Percentiles rank a stretch among this genome's conserved stretches.
Evolutionary conservation across 1,140 invertebrate species (phyloP).

Genomic region (Brachionus rotundiformis): DNA sequence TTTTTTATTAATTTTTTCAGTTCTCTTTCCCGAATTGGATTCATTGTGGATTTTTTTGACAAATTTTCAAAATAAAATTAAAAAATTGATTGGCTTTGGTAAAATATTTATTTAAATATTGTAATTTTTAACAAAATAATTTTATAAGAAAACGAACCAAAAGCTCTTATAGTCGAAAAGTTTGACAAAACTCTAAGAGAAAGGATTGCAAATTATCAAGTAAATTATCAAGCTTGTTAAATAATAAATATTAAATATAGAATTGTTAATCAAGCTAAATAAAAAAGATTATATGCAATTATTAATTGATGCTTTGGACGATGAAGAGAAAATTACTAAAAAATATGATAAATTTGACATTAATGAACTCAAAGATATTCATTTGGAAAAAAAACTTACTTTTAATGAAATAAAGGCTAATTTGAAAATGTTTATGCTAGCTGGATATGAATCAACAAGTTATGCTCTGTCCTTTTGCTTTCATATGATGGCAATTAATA

Average conservation of each 20-base stretch:
- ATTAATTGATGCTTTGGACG: not conserved
- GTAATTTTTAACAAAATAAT: not conserved
- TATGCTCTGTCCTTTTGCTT: conserved; percentile 64
- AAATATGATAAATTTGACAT: not conserved
- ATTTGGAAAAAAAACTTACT: not conserved
- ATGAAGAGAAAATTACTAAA: not conserved
- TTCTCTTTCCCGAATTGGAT: conserved; percentile 16
- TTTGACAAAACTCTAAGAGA: conserved; percentile 9
- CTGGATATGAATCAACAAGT: conserved; percentile 65
- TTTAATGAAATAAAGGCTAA: conserved; percentile 58
- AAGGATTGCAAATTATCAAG: not conserved
- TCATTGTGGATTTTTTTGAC: not conserved
- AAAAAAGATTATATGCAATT: conserved; percentile 24
- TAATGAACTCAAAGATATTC: not conserved
- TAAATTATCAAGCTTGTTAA: too few species aligned
- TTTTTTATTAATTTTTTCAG: not conserved
- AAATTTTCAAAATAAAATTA: not conserved
- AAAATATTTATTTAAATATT: not conserved
- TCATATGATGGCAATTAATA: conserved; percentile 65
- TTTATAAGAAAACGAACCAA: not conserved
- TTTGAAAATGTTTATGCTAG: conserved; percentile 58
- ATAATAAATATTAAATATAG: too few species aligned
- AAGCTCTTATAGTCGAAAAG: not conserved
- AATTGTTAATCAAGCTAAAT: not conserved
- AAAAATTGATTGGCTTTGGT: not conserved